Evolutionary conservation across 2,888 invertebrate species (phyloP).

Genomic region (Cerceris rybyensis): DNA sequence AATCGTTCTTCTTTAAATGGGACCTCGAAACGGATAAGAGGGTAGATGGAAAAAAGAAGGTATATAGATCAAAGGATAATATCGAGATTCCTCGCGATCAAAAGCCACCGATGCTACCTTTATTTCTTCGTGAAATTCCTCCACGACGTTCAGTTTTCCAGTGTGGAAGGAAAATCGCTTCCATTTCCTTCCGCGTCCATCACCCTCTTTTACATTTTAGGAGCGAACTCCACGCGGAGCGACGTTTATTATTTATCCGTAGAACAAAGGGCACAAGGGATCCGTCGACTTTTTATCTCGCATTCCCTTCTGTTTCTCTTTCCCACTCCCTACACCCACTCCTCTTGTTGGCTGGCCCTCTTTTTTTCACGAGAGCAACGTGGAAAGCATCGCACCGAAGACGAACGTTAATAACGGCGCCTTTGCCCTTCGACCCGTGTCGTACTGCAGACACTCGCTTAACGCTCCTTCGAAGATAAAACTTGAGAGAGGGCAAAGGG

Average conservation of each 20-base stretch:
- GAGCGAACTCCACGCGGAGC: slow-evolving; percentile 49
- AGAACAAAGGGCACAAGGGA: slow-evolving; percentile 62
- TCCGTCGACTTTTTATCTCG: slow-evolving; percentile 52
- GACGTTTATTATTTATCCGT: slow-evolving; percentile 75
- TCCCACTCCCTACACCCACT: slow-evolving; percentile 5
- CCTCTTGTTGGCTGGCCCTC: slow-evolving; percentile 5
- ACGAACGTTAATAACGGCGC: slow-evolving; percentile 70
- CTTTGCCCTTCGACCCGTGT: slow-evolving; percentile 61
- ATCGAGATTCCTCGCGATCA: slow-evolving; percentile 32
- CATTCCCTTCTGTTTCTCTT: slow-evolving; percentile 12
- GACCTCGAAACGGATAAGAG: not conserved
- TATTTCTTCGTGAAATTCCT: slow-evolving; percentile 29
- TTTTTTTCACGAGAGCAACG: slow-evolving; percentile 46
- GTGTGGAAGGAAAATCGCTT: slow-evolving; percentile 19
- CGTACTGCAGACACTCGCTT: slow-evolving; percentile 50
- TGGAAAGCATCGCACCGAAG: slow-evolving; percentile 51
- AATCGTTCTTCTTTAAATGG: slow-evolving; percentile 15
- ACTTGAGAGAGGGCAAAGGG: slow-evolving; percentile 14
- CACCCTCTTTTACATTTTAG: slow-evolving; percentile 51
- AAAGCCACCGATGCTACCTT: slow-evolving; percentile 15
- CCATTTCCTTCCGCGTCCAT: slow-evolving; percentile 26
- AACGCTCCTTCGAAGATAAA: slow-evolving; percentile 41
- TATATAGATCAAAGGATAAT: slow-evolving; percentile 27
- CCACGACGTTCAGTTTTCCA: not conserved
- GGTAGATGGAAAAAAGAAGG: slow-evolving; percentile 1